phyloP scores from a whole-genome alignment of 2,113 vertebrate genomes.

The Edolisoma coerulescens region DNA sequence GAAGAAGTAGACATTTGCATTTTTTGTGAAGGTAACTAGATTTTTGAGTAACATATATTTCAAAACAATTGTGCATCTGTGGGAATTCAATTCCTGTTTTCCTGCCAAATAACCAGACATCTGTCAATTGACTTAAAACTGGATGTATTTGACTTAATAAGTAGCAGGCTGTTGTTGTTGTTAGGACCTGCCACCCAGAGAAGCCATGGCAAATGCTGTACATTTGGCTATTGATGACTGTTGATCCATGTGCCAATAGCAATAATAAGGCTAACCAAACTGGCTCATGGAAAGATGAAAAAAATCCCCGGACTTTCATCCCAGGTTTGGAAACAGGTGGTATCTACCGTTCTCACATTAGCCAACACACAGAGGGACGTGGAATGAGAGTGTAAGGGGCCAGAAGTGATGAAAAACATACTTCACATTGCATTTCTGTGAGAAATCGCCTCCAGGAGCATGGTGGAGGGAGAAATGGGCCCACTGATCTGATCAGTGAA shows the following conservation, averaged over 20 bases:
- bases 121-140: slow-evolving; percentile 14
- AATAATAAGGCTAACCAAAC: background rate
- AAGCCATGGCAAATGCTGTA: background rate
- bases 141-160: background rate
- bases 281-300: background rate
- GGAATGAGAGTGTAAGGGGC: background rate
- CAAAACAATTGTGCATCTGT: background rate
- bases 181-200: background rate
- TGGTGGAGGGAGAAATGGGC: background rate
- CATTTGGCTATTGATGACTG: background rate
- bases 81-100: background rate
- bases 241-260: background rate
- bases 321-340: background rate
- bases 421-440: background rate
- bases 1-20: background rate
- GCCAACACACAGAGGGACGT: background rate
- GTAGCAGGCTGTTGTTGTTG: background rate
- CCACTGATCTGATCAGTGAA: background rate
- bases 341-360: background rate
- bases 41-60: background rate
- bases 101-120: background rate
- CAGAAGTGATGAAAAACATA: background rate
- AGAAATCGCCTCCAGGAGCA: background rate
- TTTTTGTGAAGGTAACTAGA: background rate
- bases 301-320: background rate